These are phyloP conservation scores for Bedellia somnulentella DNA, from an alignment of 2,888 invertebrate species.

Conservation along the genomic window DNA sequence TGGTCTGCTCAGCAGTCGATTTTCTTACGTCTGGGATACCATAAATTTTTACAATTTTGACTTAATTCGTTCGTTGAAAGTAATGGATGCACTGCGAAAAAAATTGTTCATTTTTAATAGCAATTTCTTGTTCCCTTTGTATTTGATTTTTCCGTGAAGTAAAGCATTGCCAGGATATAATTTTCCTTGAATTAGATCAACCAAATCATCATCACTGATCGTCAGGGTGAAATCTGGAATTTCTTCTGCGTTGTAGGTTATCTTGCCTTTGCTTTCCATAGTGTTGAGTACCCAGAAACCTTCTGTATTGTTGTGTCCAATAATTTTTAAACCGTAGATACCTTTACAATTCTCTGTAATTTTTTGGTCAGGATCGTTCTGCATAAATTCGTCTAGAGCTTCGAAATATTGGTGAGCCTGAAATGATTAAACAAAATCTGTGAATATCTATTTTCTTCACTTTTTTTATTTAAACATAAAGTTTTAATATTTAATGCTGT, in stretches of 20 bases:
- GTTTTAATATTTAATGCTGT: too few species aligned
- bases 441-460: too few species aligned
- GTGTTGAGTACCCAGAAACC: slow-evolving; percentile 93
- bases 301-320: slow-evolving; percentile 73
- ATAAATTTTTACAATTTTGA: too few species aligned
- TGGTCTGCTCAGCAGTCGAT: too few species aligned
- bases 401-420: slow-evolving; percentile 77
- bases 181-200: slow-evolving; percentile 86
- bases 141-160: slow-evolving; percentile 94
- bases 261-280: slow-evolving; percentile 85
- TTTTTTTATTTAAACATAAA: too few species aligned
- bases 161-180: slow-evolving; percentile 94
- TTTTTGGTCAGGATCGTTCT: slow-evolving; percentile 76
- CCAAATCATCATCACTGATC: slow-evolving; percentile 85
- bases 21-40: too few species aligned
- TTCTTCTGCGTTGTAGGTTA: slow-evolving; percentile 77
- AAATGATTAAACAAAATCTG: too few species aligned
- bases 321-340: slow-evolving; percentile 88
- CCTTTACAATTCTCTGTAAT: slow-evolving; percentile 84
- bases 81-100: slow-evolving; percentile 70
- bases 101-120: slow-evolving; percentile 92
- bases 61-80: too few species aligned
- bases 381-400: slow-evolving; percentile 79
- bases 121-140: slow-evolving; percentile 94
- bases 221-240: slow-evolving; percentile 91